These are phyloP conservation scores for Galago senegalensis DNA, from an alignment of 2,797 vertebrate species.

Conservation along the genomic window DNA sequence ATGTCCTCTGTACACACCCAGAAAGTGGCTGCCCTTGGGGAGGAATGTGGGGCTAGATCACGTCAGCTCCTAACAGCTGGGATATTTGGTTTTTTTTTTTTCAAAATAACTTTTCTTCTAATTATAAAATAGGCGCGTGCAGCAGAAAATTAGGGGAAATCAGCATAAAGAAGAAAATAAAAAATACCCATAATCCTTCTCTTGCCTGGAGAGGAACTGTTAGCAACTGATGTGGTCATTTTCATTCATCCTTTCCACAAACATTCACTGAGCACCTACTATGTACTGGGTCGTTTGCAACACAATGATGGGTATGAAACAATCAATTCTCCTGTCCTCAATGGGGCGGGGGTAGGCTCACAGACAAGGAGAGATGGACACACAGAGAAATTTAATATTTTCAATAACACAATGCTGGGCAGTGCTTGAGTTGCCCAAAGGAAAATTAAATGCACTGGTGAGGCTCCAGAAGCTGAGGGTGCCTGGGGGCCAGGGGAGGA, in stretches of 20 bases:
- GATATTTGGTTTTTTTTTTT: conserved; percentile 79
- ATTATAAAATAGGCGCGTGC: conserved; percentile 83
- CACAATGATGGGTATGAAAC: too few relatives aligned
- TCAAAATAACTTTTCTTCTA: conserved; percentile 86
- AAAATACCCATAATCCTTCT: conserved; percentile 63
- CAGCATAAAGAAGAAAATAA: conserved; percentile 75
- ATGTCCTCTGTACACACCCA: neutral
- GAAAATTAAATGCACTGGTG: accelerated
- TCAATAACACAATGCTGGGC: accelerated
- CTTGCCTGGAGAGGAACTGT: neutral
- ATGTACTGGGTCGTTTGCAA: neutral
- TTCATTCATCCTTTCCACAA: neutral
- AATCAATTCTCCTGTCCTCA: accelerated
- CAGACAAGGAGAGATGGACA: neutral
- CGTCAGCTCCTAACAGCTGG: conserved; percentile 79
- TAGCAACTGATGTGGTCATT: neutral
- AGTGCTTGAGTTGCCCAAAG: neutral
- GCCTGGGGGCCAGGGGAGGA: neutral
- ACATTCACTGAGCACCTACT: neutral
- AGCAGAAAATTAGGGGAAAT: conserved; percentile 72
- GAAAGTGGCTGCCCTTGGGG: conserved; percentile 41
- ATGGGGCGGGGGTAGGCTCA: accelerated
- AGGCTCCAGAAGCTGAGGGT: neutral
- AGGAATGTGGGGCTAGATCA: neutral
- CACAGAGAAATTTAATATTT: neutral